Evolutionary conservation across 1,140 invertebrate genomes (phyloP), one percentile per base, ranked within the genome.

Genomic region (Neocloeon triangulifer): DNA sequence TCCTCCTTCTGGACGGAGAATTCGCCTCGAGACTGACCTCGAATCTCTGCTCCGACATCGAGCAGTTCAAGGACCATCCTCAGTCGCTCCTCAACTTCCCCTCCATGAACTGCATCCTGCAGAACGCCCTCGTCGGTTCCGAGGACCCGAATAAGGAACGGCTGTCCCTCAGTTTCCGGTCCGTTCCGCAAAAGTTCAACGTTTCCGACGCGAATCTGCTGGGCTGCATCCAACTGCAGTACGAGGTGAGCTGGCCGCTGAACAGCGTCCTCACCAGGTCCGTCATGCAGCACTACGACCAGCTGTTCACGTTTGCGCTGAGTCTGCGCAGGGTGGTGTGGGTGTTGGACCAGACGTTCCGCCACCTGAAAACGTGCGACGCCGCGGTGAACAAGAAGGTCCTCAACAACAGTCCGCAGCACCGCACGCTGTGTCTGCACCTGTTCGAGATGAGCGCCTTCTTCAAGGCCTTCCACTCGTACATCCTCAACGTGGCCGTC

Each of bases 1-100:
- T 73, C 45, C 77, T 79, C 37, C 41, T 80, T 7, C 52, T 77
- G 46, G 73, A 79, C 39, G 74, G 74, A 1, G 72, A 78, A 44
- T 80, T 77, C 47, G 66, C 67, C 1, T 64, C 61, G 15, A 65
- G 61, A 35, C 59, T 80, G 4, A 72, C 69, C 8, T n/a, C n/a
- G 54, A 60, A 9, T 66, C 64, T 25, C 47, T 80, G 13, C 72
- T 75, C 37, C n/a, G n/a, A n/a, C n/a, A n/a, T n/a, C n/a, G n/a
- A n/a, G n/a, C n/a, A n/a, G n/a, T n/a, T n/a, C n/a, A n/a, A n/a
- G n/a, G n/a, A n/a, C n/a, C n/a, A n/a, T n/a, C n/a, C 74, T 0
- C 48, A 53, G n/a, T 66, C 73, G 34, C 42, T 78, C 14, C 58
- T 76, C 20, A 74, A 75, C 48, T 66, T 62, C 22, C 59, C 62